Evolutionary conservation across 2,797 vertebrate species (phyloP), one percentile per base, ranked within the genome.

Genomic region (Malurus leucopterus): DNA sequence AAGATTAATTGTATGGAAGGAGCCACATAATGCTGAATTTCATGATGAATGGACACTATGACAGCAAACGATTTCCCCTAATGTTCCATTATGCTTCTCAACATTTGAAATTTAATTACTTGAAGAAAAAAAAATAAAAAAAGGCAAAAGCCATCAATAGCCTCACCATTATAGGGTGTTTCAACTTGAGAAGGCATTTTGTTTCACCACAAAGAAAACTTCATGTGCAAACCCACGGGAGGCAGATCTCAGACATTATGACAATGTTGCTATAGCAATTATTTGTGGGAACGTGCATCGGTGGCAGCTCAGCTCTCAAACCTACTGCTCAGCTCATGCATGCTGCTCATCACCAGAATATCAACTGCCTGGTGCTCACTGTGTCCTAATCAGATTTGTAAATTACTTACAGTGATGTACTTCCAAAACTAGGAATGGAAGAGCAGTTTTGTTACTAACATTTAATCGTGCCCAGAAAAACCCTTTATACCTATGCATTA

Each of bases 261-360:
- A 94, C 84, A 92, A 69, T 75, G 96, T 96, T 97, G 95, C 96
- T 92, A 96, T 96, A 95, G 97, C 86, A 96, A 97, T 97, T 92
- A 94, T 93, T 96, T 94, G 84, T 79, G 94, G 85, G 86, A 95
- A 94, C 4, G 75, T 93, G 86, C 87, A 85, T 86, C 69, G 71
- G 88, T 74, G 29, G 27, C 83, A 70, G 91, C 91, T 94, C 89
- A 89, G 86, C 89, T 92, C 84, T 93, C 55, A 65, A 91, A 86
- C 58, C 91, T 73, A 90, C 89, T 88, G 46, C 71, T n/a, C 27
- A 94, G 84, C 92, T 96, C 92, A 83, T 63, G 72, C 57, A 47
- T 59, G 85, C 78, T 95, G 84, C 58, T 91, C 93, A 68, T 86
- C 91, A 85, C 77, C 70, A 93, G 91, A 74, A 88, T 88, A 93